These are phyloP conservation scores for Distichodus sexfasciatus DNA, from an alignment of 2,797 vertebrate species.

Conservation along the genomic window DNA sequence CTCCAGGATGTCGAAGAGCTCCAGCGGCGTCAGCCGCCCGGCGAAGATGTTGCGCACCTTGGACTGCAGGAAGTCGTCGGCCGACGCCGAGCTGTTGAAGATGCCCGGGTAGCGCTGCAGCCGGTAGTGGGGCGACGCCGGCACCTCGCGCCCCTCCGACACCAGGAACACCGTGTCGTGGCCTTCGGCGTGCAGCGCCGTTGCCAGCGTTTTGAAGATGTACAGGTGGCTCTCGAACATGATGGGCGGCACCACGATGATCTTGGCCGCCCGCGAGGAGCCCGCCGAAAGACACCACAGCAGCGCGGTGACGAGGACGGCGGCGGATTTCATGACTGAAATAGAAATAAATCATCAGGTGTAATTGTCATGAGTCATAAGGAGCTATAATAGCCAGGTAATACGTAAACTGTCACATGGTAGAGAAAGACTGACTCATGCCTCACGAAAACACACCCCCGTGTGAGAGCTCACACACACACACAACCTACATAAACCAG, in stretches of 20 bases:
- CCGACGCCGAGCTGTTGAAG: conserved; percentile 93
- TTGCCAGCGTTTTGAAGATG: conserved; percentile 96
- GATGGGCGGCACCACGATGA: conserved; percentile 95
- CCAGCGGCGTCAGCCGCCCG: conserved; percentile 88
- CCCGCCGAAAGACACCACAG: conserved; percentile 74
- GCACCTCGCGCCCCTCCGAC: conserved; percentile 91
- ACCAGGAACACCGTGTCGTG: conserved; percentile 92
- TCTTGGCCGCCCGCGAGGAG: conserved; percentile 85
- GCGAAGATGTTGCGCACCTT: conserved; percentile 98
- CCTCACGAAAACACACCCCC: too few species aligned
- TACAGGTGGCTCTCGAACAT: conserved; percentile 99
- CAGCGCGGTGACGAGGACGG: conserved; percentile 72
- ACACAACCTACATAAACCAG: too few species aligned
- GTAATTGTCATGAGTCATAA: too few species aligned
- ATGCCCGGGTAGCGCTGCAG: conserved; percentile 94
- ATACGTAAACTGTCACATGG: too few species aligned
- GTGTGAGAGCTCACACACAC: too few species aligned
- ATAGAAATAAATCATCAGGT: background rate
- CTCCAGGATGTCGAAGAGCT: conserved; percentile 96
- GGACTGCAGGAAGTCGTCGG: conserved; percentile 93
- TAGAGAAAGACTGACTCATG: too few species aligned
- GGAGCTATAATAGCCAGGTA: too few species aligned
- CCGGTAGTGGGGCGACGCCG: conserved; percentile 85
- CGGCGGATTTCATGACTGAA: conserved; percentile 88
- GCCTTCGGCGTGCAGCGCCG: conserved; percentile 86